Evolutionary conservation across 1,140 invertebrate species (phyloP), one percentile per base, ranked within the genome.

Genomic region (Drosophila sucinea): DNA sequence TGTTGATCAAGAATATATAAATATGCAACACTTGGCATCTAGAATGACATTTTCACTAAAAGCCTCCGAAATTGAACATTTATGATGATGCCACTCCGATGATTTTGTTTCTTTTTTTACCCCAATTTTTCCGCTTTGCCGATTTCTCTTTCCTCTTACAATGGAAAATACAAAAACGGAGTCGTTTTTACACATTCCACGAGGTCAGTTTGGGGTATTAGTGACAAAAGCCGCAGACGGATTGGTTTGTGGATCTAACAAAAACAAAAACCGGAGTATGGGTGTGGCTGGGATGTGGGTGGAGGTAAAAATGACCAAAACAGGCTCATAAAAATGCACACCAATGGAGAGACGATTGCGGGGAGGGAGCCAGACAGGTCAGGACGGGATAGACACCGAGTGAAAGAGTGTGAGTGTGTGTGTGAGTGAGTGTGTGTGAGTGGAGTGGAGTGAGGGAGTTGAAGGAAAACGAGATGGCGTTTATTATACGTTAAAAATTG

Each of bases 191-290:
- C 44, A 51, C 23, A 76, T 75, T 74, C 72, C 60, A 73, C 17
- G 54, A 51, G 44, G 44, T 51, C 44, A 27, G 44, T 51, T 51
- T 51, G 25, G 44, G 55, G 58, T 60, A 77, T 77, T 77, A 77
- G 73, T 60, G 73, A 76, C 57, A 77, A 76, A 77, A 77, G 63
- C 73, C 73, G 73, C 73, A 77, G 73, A 77, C 73, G 67, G 73
- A 77, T 77, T 73, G 70, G 58, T 61, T 51, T 65, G 60, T 41
- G 40, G 56, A 62, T 41, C 44, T 51, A 51, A 51, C 44, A 51
- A 51, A 51, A 51, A 51, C 44, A 51, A 51, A 51, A 51, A 51
- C 8, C 23, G 10, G 7, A 27, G 23, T 51, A 23, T 47, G 23
- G 17, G 23, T 0, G 17, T 35, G 8, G 2, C 8, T 4, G 10